phyloP scores from a whole-genome alignment of 2,888 invertebrate species.

The Fabriciana adippe region DNA sequence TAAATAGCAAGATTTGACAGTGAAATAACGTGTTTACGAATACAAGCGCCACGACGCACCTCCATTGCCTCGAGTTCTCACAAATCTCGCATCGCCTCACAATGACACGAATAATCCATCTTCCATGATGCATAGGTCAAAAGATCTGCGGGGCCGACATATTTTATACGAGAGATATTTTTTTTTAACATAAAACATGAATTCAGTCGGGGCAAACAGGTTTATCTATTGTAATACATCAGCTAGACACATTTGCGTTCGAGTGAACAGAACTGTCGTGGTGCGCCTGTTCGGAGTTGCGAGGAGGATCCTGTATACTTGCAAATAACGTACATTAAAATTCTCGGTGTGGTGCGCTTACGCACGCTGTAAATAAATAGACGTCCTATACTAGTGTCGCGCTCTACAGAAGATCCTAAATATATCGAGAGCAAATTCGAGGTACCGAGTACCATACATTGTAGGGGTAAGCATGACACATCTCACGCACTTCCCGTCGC shows the following conservation, averaged over 20 bases:
- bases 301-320: constrained; percentile 41
- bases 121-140: constrained; percentile 61
- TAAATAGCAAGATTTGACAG: constrained; percentile 73
- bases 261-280: constrained; percentile 38
- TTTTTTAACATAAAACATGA: constrained; percentile 44
- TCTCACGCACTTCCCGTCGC: constrained; percentile 25
- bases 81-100: constrained; percentile 59
- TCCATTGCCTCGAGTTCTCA: constrained; percentile 48
- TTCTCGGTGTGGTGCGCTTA: constrained; percentile 46
- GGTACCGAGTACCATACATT: constrained; percentile 38
- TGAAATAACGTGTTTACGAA: constrained; percentile 65
- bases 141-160: constrained; percentile 45
- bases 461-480: constrained; percentile 36
- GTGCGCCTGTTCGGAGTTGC: constrained; percentile 31
- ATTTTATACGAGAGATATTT: constrained; percentile 44
- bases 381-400: constrained; percentile 36
- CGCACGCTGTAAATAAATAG: constrained; percentile 47
- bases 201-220: constrained; percentile 49
- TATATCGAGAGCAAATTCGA: constrained; percentile 44
- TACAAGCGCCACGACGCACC: constrained; percentile 48
- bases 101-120: constrained; percentile 65
- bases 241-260: constrained; percentile 43
- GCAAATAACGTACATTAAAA: constrained; percentile 49
- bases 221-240: constrained; percentile 49
- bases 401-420: constrained; percentile 42